Conservation (phyloP, 2,888 invertebrate species). For the Brenthis hecate region DNA sequence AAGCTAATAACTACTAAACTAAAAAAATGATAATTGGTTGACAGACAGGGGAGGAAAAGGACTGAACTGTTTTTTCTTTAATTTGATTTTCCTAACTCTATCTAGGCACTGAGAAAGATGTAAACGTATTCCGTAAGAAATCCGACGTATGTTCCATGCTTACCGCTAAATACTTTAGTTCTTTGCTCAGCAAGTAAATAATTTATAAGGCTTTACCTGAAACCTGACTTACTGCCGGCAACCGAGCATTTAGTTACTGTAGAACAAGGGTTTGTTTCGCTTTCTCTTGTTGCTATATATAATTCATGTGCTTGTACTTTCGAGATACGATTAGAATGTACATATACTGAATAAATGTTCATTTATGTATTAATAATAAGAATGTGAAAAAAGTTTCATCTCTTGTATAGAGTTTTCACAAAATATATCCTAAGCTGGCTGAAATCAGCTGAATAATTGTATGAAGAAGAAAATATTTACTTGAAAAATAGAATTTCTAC, state of each 20-base stretch:
- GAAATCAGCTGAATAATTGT: no score
- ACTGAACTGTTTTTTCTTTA: background rate
- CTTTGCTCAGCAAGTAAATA: conserved; percentile 57
- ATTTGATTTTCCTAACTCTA: conserved; percentile 10
- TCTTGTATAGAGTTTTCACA: no score
- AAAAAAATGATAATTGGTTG: no score
- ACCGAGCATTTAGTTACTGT: conserved; percentile 33
- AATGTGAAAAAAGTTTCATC: no score
- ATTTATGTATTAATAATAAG: conserved; percentile 1
- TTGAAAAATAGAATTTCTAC: no score
- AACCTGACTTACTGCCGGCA: conserved; percentile 41
- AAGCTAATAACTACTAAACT: no score
- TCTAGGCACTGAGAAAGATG: conserved; percentile 41
- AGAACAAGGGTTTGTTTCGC: conserved; percentile 33
- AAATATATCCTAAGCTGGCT: no score
- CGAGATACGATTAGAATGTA: conserved; percentile 28
- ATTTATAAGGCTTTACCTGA: conserved; percentile 55
- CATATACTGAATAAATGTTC: conserved; percentile 3
- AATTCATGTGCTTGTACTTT: conserved; percentile 16
- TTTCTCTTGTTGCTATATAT: conserved; percentile 30
- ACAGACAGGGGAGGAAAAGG: no score
- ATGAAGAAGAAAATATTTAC: no score
- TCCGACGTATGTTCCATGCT: conserved; percentile 47
- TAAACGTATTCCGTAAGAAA: conserved; percentile 52
- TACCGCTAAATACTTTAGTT: conserved; percentile 59